Percentiles rank a stretch among this genome's conserved stretches.
These are phyloP conservation scores for Lethrus apterus DNA, from an alignment of 1,140 invertebrate genomes.

Conservation along the genomic window DNA sequence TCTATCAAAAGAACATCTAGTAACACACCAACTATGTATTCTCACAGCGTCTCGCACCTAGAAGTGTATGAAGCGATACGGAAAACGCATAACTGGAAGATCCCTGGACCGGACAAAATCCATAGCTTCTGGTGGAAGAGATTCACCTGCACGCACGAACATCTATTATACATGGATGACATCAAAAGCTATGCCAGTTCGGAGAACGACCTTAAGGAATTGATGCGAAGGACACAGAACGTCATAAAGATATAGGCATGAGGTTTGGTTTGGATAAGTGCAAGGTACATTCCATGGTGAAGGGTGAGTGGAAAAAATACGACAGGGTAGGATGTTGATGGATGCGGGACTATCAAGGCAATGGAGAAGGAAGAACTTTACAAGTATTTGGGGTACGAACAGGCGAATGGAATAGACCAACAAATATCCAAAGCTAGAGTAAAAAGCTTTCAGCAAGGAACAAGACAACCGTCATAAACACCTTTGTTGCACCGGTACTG, in stretches of 20 bases:
- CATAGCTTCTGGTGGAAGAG: slow-evolving; percentile 6
- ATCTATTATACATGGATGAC: slow-evolving; percentile 20
- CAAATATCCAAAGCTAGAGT: not conserved
- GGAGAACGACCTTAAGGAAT: slow-evolving; percentile 10
- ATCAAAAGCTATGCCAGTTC: slow-evolving; percentile 14
- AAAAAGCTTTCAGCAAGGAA: not conserved
- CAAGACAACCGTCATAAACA: not conserved
- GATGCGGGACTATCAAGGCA: not conserved
- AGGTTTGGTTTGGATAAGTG: slow-evolving; percentile 20
- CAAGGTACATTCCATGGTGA: slow-evolving; percentile 6
- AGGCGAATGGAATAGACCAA: not conserved
- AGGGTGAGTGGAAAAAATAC: slow-evolving; percentile 8
- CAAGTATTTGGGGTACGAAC: slow-evolving; percentile 4
- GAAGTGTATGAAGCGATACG: not conserved
- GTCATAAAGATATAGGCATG: slow-evolving; percentile 17
- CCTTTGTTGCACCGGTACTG: not conserved
- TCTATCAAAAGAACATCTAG: no score
- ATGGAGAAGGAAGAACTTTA: slow-evolving; percentile 4
- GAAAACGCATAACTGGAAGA: slow-evolving; percentile 8
- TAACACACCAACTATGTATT: no score
- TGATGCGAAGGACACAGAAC: not conserved
- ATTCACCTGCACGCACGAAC: not conserved
- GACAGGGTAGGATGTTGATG: not conserved
- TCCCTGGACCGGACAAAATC: slow-evolving; percentile 1
- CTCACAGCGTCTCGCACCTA: no score